Evolutionary conservation across 2,113 vertebrate genomes (phyloP), one percentile per base, ranked within the genome.

Genomic region (Arothron firmamentum): DNA sequence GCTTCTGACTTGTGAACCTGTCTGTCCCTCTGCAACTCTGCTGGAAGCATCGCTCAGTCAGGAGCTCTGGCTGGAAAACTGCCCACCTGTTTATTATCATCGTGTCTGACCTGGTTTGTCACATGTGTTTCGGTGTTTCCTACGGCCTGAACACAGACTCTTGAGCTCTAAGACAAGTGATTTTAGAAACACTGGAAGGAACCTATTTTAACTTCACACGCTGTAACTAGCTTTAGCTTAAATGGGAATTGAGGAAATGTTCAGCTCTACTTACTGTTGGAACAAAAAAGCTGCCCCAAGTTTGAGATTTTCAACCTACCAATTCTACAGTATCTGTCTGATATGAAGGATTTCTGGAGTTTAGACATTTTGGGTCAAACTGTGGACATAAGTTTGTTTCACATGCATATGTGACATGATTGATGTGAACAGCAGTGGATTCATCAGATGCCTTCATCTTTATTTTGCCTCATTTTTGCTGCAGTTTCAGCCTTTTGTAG

Each of bases 401-500:
- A 15, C 70, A 28, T 67, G 23, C 53, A 48, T 20, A 21, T 52
- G 4, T 25, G 14, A 25, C 52, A 23, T 11, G 2, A 48, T 48
- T 34, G 31, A 61, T 64, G 59, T 68, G 61, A 61, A 72, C 50
- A 69, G 16, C 16, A 3, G 69, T 10, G 17, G 34, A 43, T 63
- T 59, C 20, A 58, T 52, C 52, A 50, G 47, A 67, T 61, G 74
- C 74, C 64, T 80, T 81, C 54, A 63, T 61, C 19, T 68, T 59
- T 41, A 38, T 63, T 67, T 75, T 52, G 57, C 56, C 25, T 67
- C 62, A 67, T 74, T 54, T 10, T 23, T 78, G 75, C 74, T 81
- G 62, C 59, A 59, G 61, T 5, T 50, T 48, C 58, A 28, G 66
- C 72, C 43, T 65, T 78, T 21, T 52, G 15, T 6, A 17, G 15